Evolutionary conservation across 2,113 vertebrate species (phyloP).

Genomic region (Poeciliopsis prolifica): DNA sequence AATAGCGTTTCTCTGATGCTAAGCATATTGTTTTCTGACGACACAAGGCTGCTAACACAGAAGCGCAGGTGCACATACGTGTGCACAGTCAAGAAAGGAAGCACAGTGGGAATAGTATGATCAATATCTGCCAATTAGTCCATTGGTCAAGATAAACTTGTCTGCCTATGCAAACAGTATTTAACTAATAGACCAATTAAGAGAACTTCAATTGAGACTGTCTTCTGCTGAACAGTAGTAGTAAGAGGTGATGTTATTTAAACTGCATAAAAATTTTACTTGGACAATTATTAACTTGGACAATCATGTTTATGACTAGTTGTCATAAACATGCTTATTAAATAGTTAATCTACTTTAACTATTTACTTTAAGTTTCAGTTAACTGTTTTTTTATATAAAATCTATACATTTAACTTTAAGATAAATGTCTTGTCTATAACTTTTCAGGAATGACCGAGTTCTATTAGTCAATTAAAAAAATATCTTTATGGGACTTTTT

Average conservation of each 20-base stretch:
- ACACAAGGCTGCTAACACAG: slow-evolving; percentile 17
- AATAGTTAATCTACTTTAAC: neutral
- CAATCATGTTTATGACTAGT: too few species aligned
- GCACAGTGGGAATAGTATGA: slow-evolving; percentile 16
- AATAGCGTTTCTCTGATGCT: too few species aligned
- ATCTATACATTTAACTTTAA: neutral
- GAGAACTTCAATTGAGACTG: slow-evolving; percentile 15
- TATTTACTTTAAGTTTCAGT: too few species aligned
- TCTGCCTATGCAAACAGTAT: slow-evolving; percentile 18
- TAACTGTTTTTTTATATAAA: too few species aligned
- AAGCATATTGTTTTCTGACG: slow-evolving; percentile 6
- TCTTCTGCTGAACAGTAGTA: neutral
- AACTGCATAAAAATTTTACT: neutral
- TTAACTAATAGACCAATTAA: slow-evolving; percentile 26
- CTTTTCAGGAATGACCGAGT: neutral
- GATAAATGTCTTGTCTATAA: neutral
- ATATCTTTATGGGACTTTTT: neutral
- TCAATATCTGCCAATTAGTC: slow-evolving; percentile 56
- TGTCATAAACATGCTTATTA: too few species aligned
- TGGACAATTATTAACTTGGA: too few species aligned
- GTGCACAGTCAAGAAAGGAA: neutral
- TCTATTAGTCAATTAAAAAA: neutral
- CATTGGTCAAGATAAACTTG: slow-evolving; percentile 35
- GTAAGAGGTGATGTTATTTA: neutral
- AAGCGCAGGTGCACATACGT: neutral